These are phyloP conservation scores for Ptychadena robeensis DNA, from an alignment of 2,797 vertebrate species.

Conservation along the genomic window DNA sequence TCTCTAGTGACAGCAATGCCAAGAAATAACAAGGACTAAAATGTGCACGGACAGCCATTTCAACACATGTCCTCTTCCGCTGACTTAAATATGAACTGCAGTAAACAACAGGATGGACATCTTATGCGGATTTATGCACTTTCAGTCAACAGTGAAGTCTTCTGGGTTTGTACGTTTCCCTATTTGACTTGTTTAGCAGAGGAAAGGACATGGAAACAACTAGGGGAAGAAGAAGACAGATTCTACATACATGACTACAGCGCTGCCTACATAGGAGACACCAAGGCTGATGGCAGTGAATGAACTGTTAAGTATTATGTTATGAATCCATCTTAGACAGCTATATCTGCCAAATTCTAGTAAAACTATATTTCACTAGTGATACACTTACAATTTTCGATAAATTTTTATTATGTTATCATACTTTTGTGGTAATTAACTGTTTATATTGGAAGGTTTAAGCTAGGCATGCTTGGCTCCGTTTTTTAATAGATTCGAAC, in stretches of 20 bases:
- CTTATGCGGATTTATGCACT: constrained; percentile 54
- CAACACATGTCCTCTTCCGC: constrained; percentile 60
- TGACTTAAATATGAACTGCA: constrained; percentile 60
- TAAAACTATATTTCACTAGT: not conserved
- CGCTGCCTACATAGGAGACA: not conserved
- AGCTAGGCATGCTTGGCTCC: too few species aligned
- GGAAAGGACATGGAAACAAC: constrained; percentile 40
- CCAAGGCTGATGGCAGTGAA: not conserved
- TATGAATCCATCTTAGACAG: not conserved
- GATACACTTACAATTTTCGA: not conserved
- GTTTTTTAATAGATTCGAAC: too few species aligned
- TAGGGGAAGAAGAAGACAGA: constrained; percentile 3
- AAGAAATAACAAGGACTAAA: constrained; percentile 68
- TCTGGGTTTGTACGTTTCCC: constrained; percentile 41
- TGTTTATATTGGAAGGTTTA: not conserved
- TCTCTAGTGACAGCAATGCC: constrained; percentile 71
- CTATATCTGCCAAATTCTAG: not conserved
- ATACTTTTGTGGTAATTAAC: too few species aligned
- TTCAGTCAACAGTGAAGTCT: constrained; percentile 57
- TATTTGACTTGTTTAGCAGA: constrained; percentile 47
- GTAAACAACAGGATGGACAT: constrained; percentile 61
- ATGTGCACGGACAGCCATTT: constrained; percentile 64
- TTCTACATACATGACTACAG: constrained; percentile 1
- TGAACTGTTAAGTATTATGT: not conserved
- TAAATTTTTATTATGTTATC: not conserved